Percentiles rank a stretch among this genome's conserved stretches.
Conservation (phyloP, 2,888 invertebrate species). For the Aspidapion aeneum region DNA sequence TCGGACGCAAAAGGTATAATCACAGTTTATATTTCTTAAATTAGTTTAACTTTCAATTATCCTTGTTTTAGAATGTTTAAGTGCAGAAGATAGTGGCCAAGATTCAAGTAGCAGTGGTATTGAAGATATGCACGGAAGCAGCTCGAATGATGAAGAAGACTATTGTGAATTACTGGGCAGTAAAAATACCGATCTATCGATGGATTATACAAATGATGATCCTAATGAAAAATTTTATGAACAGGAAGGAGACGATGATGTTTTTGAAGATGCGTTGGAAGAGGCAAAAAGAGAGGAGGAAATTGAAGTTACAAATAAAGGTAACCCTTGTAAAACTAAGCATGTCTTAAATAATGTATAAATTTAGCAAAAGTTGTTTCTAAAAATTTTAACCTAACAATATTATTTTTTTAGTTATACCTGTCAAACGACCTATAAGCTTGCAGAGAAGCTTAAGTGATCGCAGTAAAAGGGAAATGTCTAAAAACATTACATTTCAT, state of each 20-base stretch:
- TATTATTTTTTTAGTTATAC: slow-evolving; percentile 5
- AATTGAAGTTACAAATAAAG: background rate
- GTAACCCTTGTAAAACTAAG: too few species aligned
- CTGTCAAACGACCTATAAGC: slow-evolving; percentile 15
- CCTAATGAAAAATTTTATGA: slow-evolving; percentile 5
- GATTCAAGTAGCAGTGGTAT: slow-evolving; percentile 8
- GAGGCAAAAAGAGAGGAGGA: slow-evolving; percentile 3
- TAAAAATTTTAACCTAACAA: background rate
- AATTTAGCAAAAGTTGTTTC: background rate
- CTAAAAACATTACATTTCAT: slow-evolving; percentile 59
- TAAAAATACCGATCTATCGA: too few species aligned
- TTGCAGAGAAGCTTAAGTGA: slow-evolving; percentile 48
- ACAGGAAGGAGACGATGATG: slow-evolving; percentile 24
- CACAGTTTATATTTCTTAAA: too few species aligned
- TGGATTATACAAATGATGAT: too few species aligned
- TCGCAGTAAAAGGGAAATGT: slow-evolving; percentile 26
- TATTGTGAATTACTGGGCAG: background rate
- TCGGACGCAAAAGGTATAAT: slow-evolving; percentile 59
- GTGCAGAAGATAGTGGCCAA: background rate
- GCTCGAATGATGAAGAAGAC: background rate
- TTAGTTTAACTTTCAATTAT: too few species aligned
- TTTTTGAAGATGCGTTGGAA: slow-evolving; percentile 24
- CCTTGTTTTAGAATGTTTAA: background rate
- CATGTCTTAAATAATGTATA: background rate
- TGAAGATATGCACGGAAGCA: slow-evolving; percentile 9